Evolutionary conservation across 1,140 invertebrate genomes (phyloP), one percentile per base, ranked within the genome.

Genomic region (Diuraphis noxia): DNA sequence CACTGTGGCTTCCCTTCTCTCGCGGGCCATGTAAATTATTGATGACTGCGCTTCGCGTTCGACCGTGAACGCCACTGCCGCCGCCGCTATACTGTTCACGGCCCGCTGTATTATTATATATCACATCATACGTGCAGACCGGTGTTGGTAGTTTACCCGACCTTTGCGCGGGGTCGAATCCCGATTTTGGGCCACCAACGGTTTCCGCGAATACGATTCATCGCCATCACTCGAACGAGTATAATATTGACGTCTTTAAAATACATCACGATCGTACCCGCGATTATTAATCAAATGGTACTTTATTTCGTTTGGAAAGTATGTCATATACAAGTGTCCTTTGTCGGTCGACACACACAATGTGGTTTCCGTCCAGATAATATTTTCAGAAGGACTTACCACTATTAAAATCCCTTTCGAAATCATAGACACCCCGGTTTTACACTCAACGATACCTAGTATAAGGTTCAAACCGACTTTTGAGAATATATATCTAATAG

Each of bases 1-100:
- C 56, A 21, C 46, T 46, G n/a, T 43, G 40, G 88, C n/a, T 72
- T 90, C 63, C 56, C 72, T 90, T 8, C 84, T 85, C 84, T 41
- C 38, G 52, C 30, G 38, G n/a, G 41, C 63, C 88, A 77, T 30
- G 88, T 77, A 77, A 89, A 89, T 89, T 77, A 89, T 89, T 72
- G 88, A 90, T 79, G 88, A 90, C 72, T 90, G 88, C 56, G 72
- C 72, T 77, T 90, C 41, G 88, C 88, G 88, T 90, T 90, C 88
- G 72, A 90, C 88, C 88, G 88, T 79, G 72, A 90, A 90, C 87
- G 38, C 34, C 41, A 21, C 85, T 9, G 34, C 34, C 38, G 38
- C 52, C 34, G 34, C 21, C 52, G 30, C 19, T 41, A 41, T 30
- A 40, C 36, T 40, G 40, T 81, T 81, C 4, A 23, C 21, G 77